These are phyloP conservation scores for Cephus rjabovi DNA, from an alignment of 2,888 invertebrate genomes.

Conservation along the genomic window DNA sequence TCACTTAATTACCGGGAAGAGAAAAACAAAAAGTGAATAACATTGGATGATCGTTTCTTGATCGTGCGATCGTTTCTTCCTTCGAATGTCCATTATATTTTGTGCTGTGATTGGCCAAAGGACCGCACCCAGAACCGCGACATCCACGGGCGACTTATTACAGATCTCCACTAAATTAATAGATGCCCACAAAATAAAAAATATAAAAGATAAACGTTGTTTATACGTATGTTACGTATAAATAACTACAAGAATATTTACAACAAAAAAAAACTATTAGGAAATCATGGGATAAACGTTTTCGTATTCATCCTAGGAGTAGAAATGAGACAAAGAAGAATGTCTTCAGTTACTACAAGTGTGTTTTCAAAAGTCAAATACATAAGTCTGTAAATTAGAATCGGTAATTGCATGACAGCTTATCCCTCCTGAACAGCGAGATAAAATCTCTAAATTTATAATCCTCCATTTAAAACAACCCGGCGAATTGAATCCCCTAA, in stretches of 20 bases:
- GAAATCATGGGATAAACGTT: not conserved
- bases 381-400: not conserved
- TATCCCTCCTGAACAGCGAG: not conserved
- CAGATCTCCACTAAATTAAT: not conserved
- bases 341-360: not conserved
- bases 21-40: not conserved
- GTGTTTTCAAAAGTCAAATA: constrained; percentile 6
- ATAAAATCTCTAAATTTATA: not conserved
- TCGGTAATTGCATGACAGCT: not conserved
- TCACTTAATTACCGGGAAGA: constrained; percentile 24
- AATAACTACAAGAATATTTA: not conserved
- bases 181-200: not conserved
- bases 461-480: not conserved
- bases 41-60: not conserved
- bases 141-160: not conserved
- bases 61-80: not conserved
- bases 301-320: not conserved
- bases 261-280: not conserved
- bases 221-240: not conserved
- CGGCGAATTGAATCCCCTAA: not conserved
- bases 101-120: not conserved
- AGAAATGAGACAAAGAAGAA: not conserved
- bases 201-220: not conserved
- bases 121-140: not conserved
- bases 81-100: not conserved